A percentile compares a stretch with the other conserved stretches of the same genome.
These are phyloP conservation scores for Chaetura pelagica DNA, from an alignment of 2,113 vertebrate genomes.

Conservation along the genomic window DNA sequence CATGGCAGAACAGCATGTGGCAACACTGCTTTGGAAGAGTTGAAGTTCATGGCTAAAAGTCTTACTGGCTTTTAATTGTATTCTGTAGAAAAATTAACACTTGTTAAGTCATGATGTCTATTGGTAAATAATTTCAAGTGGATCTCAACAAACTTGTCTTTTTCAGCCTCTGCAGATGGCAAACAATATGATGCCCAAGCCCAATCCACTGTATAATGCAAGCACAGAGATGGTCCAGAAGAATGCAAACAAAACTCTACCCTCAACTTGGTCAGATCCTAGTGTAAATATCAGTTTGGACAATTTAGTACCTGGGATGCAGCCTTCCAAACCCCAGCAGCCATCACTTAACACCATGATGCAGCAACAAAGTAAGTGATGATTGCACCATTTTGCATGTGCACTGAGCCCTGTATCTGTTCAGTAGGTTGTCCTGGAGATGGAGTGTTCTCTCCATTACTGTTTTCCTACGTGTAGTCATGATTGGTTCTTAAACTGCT, in stretches of 20 bases:
- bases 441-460: neutral
- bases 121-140: neutral
- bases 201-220: conserved; percentile 79
- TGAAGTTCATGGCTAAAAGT: neutral
- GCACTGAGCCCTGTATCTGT: neutral
- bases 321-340: conserved; percentile 90
- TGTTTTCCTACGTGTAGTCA: neutral
- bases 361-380: conserved; percentile 90
- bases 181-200: conserved; percentile 82
- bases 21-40: neutral
- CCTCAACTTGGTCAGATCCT: conserved; percentile 95
- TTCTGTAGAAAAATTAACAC: neutral
- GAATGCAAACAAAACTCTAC: conserved; percentile 86
- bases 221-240: conserved; percentile 85
- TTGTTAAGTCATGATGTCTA: neutral
- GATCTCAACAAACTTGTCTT: conserved; percentile 33
- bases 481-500: neutral
- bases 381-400: neutral
- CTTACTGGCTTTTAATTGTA: neutral
- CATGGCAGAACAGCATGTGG: neutral
- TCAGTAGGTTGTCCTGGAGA: neutral
- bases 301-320: conserved; percentile 92
- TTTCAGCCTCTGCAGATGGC: conserved; percentile 85
- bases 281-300: conserved; percentile 97
- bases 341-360: conserved; percentile 94